phyloP scores from a whole-genome alignment of 2,797 vertebrate species.

The Crossoptilon crossoptilon region DNA sequence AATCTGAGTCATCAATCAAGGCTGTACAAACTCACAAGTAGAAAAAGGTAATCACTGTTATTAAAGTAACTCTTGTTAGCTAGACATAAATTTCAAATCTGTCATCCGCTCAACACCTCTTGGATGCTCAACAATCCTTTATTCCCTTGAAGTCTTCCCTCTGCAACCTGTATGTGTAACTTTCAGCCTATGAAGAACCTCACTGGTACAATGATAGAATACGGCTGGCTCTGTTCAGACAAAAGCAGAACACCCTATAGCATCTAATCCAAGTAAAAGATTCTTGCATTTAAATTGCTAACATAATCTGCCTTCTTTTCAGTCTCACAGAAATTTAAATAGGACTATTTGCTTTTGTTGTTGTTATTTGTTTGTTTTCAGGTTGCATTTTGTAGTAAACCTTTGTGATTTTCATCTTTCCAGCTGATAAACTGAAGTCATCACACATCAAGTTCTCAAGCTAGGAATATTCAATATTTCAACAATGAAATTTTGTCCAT shows the following conservation, averaged over 20 bases:
- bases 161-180: background rate
- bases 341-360: too few relatives aligned
- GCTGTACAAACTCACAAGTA: background rate
- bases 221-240: background rate
- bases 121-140: background rate
- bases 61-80: background rate
- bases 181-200: background rate
- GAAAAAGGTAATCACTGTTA: background rate
- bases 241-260: background rate
- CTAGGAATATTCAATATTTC: background rate
- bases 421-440: background rate
- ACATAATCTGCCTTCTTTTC: background rate
- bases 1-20: background rate
- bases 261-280: background rate
- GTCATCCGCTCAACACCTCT: background rate
- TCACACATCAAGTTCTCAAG: background rate
- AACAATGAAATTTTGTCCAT: background rate
- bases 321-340: background rate
- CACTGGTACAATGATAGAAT: background rate
- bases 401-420: background rate
- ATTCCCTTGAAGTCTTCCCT: background rate
- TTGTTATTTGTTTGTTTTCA: background rate
- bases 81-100: background rate
- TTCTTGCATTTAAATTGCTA: background rate
- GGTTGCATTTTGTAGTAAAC: background rate